phyloP scores from a whole-genome alignment of 2,888 invertebrate genomes.

The Acleris laterana region DNA sequence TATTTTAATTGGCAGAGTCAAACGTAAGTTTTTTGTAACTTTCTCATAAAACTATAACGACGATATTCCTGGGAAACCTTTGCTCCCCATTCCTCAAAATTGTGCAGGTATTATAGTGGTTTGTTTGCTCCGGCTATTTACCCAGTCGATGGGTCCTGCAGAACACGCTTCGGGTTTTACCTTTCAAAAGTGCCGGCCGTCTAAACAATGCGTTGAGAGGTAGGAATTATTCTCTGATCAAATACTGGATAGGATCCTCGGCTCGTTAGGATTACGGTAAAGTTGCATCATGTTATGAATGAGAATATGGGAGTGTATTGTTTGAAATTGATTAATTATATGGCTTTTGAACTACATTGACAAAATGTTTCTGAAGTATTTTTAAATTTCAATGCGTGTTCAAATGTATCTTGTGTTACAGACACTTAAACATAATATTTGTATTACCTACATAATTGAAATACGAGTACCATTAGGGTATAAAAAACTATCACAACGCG shows the following conservation, averaged over 20 bases:
- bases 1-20: too few species aligned
- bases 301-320: conserved; percentile 8
- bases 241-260: conserved; percentile 59
- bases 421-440: too few species aligned
- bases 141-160: conserved; percentile 77
- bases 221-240: conserved; percentile 75
- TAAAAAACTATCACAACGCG: too few species aligned
- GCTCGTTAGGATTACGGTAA: conserved; percentile 58
- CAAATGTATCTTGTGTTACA: too few species aligned
- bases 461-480: too few species aligned
- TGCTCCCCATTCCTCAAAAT: conserved; percentile 81
- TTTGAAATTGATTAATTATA: conserved; percentile 3
- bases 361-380: background rate
- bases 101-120: conserved; percentile 76
- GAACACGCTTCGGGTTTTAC: conserved; percentile 83
- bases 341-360: background rate
- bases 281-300: conserved; percentile 36
- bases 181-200: conserved; percentile 80
- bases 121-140: conserved; percentile 75
- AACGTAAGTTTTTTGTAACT: too few species aligned
- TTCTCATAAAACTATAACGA: conserved; percentile 45
- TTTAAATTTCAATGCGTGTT: too few species aligned
- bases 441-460: too few species aligned
- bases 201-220: conserved; percentile 72
- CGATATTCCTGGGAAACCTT: conserved; percentile 65